Evolutionary conservation across 1,140 invertebrate genomes (phyloP).

Genomic region (Drosophila repletoides): DNA sequence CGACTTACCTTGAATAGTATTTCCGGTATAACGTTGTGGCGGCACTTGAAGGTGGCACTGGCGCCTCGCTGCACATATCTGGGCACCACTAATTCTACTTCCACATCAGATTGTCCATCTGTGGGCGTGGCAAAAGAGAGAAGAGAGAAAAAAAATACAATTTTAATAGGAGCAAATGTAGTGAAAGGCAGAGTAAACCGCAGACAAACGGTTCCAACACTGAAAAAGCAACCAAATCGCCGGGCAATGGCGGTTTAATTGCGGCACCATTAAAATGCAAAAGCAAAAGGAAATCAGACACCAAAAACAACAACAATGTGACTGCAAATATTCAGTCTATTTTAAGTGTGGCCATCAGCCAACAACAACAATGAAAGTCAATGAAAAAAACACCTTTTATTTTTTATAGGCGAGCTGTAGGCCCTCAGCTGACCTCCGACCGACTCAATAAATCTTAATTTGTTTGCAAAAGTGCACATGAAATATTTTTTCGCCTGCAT

Average conservation of each 20-base stretch:
- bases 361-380: not conserved
- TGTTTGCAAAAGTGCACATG: conserved; percentile 76
- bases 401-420: conserved; percentile 35
- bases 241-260: conserved; percentile 64
- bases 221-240: not conserved
- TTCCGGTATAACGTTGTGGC: conserved; percentile 86
- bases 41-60: conserved; percentile 85
- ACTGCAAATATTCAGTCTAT: conserved; percentile 44
- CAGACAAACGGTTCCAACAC: not conserved
- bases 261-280: conserved; percentile 57
- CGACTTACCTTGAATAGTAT: conserved; percentile 85
- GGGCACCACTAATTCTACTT: conserved; percentile 75
- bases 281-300: conserved; percentile 7
- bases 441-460: conserved; percentile 74
- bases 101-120: conserved; percentile 82
- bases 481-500: conserved; percentile 59
- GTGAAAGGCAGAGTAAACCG: not conserved
- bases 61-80: conserved; percentile 80
- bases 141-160: conserved; percentile 1
- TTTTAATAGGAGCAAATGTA: conserved; percentile 25
- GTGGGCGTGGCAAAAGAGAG: conserved; percentile 16
- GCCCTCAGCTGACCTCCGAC: conserved; percentile 17
- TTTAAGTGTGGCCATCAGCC: conserved; percentile 23
- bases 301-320: not conserved
- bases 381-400: conserved; percentile 10